Evolutionary conservation across 2,888 invertebrate genomes (phyloP).

Genomic region (Sarcophaga caerulescens): DNA sequence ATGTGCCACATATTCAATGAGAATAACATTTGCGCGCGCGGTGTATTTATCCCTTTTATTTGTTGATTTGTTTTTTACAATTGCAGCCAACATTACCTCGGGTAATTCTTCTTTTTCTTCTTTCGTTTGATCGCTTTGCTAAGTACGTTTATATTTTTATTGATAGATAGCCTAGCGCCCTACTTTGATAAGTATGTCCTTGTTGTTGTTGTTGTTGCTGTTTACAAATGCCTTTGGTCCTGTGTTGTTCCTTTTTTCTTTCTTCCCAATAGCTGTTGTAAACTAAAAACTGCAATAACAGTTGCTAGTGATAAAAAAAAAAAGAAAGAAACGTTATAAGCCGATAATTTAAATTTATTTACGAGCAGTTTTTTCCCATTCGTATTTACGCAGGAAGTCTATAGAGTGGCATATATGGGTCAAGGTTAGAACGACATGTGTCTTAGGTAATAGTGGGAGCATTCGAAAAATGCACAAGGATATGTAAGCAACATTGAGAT

Average conservation of each 20-base stretch:
- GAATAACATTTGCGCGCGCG: constrained; percentile 42
- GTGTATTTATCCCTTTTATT: constrained; percentile 49
- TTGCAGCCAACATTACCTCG: constrained; percentile 26
- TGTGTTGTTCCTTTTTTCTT: background rate
- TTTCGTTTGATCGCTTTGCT: background rate
- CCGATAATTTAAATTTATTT: constrained; percentile 35
- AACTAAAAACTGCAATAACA: constrained; percentile 40
- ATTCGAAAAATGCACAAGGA: too few relatives aligned
- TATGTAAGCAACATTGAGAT: too few relatives aligned
- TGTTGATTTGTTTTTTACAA: constrained; percentile 24
- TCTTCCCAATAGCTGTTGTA: too few relatives aligned
- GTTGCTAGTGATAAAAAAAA: constrained; percentile 13
- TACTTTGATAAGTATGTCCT: constrained; percentile 66
- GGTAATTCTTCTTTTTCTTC: too few relatives aligned
- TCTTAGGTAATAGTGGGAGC: too few relatives aligned
- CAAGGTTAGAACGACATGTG: constrained; percentile 35
- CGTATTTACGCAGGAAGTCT: background rate
- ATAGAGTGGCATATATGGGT: constrained; percentile 27
- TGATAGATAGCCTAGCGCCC: constrained; percentile 70
- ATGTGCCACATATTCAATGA: constrained; percentile 34
- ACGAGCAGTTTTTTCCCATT: background rate
- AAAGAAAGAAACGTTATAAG: constrained; percentile 21
- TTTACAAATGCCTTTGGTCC: constrained; percentile 31
- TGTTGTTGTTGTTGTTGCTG: background rate
- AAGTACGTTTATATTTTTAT: constrained; percentile 47